Conservation (phyloP, 2,888 invertebrate genomes). For the Trichopoda pennipes region DNA sequence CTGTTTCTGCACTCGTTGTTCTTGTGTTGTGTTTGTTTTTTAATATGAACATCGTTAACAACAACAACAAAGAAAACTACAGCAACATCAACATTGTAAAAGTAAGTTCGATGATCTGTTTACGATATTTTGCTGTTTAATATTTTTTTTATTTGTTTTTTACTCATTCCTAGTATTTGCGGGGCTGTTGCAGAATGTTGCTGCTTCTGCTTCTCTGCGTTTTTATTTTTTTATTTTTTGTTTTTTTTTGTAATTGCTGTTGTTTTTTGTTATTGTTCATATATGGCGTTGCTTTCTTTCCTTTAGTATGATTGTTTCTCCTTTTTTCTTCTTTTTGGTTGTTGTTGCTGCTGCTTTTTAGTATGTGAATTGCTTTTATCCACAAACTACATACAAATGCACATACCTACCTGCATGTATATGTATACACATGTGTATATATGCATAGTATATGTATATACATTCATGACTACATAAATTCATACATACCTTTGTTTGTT, state of each 20-base stretch:
- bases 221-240: constrained; percentile 53
- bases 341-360: constrained; percentile 37
- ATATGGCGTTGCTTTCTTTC: constrained; percentile 37
- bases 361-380: constrained; percentile 60
- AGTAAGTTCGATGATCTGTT: constrained; percentile 79
- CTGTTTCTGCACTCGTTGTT: constrained; percentile 48
- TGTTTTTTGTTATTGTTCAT: not conserved
- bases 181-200: constrained; percentile 56
- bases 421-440: not conserved
- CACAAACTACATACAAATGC: constrained; percentile 16
- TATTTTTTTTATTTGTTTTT: constrained; percentile 63
- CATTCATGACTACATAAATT: not conserved
- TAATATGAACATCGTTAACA: constrained; percentile 66
- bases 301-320: constrained; percentile 44
- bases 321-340: constrained; percentile 41
- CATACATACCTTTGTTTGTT: constrained; percentile 6
- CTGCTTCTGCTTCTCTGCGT: constrained; percentile 42
- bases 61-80: constrained; percentile 55
- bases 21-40: constrained; percentile 55
- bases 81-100: constrained; percentile 73
- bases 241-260: constrained; percentile 9
- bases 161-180: constrained; percentile 51
- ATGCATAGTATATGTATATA: constrained; percentile 16
- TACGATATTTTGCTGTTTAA: constrained; percentile 73
- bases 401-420: not conserved